Percentiles rank a stretch among this genome's conserved stretches.
These are phyloP conservation scores for Pseudomugil gertrudae DNA, from an alignment of 2,797 vertebrate genomes.

Conservation along the genomic window DNA sequence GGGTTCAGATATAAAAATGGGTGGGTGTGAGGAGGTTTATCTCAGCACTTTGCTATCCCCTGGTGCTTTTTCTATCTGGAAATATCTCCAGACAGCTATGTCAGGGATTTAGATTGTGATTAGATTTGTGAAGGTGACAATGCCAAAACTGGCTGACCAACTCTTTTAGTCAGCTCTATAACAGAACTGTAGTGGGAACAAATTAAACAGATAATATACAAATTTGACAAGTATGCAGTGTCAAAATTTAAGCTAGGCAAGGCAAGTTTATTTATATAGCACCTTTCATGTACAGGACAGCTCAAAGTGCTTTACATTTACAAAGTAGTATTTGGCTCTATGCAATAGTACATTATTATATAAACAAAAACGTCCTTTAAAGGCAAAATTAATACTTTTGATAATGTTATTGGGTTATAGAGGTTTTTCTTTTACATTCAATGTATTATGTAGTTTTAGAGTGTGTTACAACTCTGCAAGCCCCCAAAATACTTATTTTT, in stretches of 20 bases:
- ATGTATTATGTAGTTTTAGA: not conserved
- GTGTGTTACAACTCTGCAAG: not conserved
- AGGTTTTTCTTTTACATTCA: not conserved
- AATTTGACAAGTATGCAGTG: not conserved
- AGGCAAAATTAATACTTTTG: not conserved
- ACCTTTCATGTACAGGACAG: too few relatives aligned
- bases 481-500: not conserved
- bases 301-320: too few relatives aligned
- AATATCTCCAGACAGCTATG: constrained; percentile 73
- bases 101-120: constrained; percentile 71
- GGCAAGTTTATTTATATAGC: too few relatives aligned
- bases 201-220: constrained; percentile 24
- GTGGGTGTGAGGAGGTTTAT: constrained; percentile 65
- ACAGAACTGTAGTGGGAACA: constrained; percentile 45
- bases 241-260: too few relatives aligned
- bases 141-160: constrained; percentile 53
- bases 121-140: constrained; percentile 72
- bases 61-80: constrained; percentile 70
- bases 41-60: constrained; percentile 78
- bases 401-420: not conserved
- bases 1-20: constrained; percentile 71
- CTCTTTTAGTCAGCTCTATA: constrained; percentile 56
- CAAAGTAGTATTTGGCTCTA: not conserved
- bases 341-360: too few relatives aligned
- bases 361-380: not conserved